Evolutionary conservation across 2,113 vertebrate genomes (phyloP), one percentile per base, ranked within the genome.

Genomic region (Tenebrosternarchus preto): DNA sequence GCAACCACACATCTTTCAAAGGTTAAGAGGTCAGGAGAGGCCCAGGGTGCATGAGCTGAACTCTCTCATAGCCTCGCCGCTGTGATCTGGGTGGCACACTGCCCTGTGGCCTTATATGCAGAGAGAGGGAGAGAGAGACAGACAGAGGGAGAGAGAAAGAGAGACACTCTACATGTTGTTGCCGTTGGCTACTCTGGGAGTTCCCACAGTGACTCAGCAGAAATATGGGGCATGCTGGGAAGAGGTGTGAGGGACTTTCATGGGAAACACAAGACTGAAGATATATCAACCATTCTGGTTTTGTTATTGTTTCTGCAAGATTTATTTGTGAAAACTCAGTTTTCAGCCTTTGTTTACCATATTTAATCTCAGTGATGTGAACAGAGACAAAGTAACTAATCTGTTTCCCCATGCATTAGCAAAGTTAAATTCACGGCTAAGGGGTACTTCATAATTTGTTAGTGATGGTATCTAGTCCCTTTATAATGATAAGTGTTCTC

Each of bases 151-250:
- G 59, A 11, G 39, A 50, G 43, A 50, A 1, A 50, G 55, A 50
- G 80, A 76, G 73, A 73, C 53, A 31, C 20, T 50, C 50, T 66
- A 80, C 59, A 27, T 80, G 59, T 60, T 76, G 72, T 80, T 64
- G 70, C 63, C 60, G 36, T 60, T 69, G 64, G 70, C 61, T 33
- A 31, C 24, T 66, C 19, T 61, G 76, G 71, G 64, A 78, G 76
- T 70, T 81, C 80, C 79, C 80, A 71, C 53, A 56, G 73, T 82
- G 83, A 84, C 83, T 84, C 79, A 71, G 83, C 85, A 85, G 16
- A 68, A 68, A 75, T 24, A 20, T 60, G 25, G 27, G 25, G 12
- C 27, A 36, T 24, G 12, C 59, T 29, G 59, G 64, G 64, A 75
- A 22, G 61, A 71, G 70, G 67, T 57, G 27, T 33, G 29, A 71